Base-by-base conservation (phyloP, 2,113 vertebrate species). In the Variabilichromis moorii region DNA sequence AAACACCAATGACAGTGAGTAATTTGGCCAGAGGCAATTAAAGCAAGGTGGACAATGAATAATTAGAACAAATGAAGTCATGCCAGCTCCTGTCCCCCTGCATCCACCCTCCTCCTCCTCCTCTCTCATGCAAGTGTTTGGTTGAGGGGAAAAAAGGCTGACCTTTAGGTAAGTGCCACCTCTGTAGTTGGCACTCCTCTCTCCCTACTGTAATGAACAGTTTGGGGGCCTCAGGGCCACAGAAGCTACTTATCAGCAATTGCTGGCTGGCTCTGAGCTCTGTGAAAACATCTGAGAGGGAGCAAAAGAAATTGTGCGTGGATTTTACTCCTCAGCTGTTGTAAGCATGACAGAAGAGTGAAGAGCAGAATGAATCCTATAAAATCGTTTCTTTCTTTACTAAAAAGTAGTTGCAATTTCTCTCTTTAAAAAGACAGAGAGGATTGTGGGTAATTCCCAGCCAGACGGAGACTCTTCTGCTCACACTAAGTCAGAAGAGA, bases 81-180 rank as follows among this genome's bases (percentile, higher is more conserved):
- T 45, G 73, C 85, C 80, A 88, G 50, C 84, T 47, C 8, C 31
- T 84, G 73, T 19, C 79, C 37, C 51, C 50, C 63, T 66, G 10
- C 61, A 66, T 61, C 61, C 19, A 24, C 13, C 37, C 51, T 45
- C 80, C 24, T 16, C n/a, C 54, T 50, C 81, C 19, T 19, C 40
- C 33, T 26, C 68, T 42, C 66, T 81, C 54, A 63, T 80, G 47
- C 68, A 84, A 80, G 84, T 50, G 19, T 92, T 90, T 86, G 86
- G 90, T 90, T 81, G 33, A 37, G 54, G 54, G 83, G 68, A 92
- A 91, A 28, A 63, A 68, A 59, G 89, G 79, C 81, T 93, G 94
- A 94, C 95, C 91, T 94, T 95, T 94, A 19, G 42, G 88, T 86
- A 91, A 89, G 82, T 87, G 90, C 90, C 84, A 83, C 90, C 80